phyloP scores from a whole-genome alignment of 2,888 invertebrate genomes.

The Eristalis intricaria region DNA sequence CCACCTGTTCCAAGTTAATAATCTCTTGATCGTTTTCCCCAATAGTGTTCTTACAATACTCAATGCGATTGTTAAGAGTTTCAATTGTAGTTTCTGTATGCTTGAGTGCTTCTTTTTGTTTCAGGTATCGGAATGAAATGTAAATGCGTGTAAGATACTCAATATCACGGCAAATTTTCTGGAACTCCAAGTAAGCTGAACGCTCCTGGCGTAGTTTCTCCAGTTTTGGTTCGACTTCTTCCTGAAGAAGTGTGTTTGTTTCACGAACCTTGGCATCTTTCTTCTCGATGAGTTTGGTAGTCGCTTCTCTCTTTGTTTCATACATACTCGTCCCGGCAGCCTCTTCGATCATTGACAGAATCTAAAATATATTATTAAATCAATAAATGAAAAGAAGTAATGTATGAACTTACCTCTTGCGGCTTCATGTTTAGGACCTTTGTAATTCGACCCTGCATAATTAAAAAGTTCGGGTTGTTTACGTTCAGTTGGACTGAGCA shows the following conservation, averaged over 20 bases:
- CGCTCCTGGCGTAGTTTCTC: conserved; percentile 93
- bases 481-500: conserved; percentile 98
- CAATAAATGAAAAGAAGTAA: not conserved
- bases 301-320: conserved; percentile 94
- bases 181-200: conserved; percentile 92
- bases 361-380: conserved; percentile 82
- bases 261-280: conserved; percentile 95
- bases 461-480: conserved; percentile 99
- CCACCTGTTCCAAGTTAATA: conserved; percentile 83
- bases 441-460: conserved; percentile 99
- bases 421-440: conserved; percentile 99
- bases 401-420: conserved; percentile 87
- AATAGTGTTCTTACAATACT: conserved; percentile 84
- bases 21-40: conserved; percentile 83
- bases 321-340: conserved; percentile 99
- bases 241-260: conserved; percentile 88
- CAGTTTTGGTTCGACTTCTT: conserved; percentile 95
- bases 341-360: conserved; percentile 98
- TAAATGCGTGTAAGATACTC: conserved; percentile 89
- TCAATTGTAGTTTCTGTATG: conserved; percentile 83
- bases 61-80: conserved; percentile 83
- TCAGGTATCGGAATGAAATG: conserved; percentile 81
- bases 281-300: conserved; percentile 93
- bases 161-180: conserved; percentile 91
- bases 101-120: conserved; percentile 81